Base-by-base conservation (phyloP, 2,113 vertebrate genomes). In the Dascyllus trimaculatus region DNA sequence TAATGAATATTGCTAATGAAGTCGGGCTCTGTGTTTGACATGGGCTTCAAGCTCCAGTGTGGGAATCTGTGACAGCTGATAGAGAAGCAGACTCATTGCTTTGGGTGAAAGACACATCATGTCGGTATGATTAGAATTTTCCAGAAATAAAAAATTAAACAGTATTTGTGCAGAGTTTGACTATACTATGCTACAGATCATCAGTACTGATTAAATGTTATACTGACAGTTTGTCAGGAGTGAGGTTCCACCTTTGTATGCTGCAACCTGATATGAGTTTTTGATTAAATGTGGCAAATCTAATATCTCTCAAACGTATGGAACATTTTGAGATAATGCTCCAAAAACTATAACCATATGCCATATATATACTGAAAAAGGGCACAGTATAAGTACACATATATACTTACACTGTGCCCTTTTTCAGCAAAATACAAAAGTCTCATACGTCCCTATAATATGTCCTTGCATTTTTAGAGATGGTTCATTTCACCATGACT, bases 41-140 rank as follows among this genome's bases (percentile, higher is more conserved):
- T 29, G 24, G 59, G 58, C 52, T 45, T 74, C 15, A 35, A 54
- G 63, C 43, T 56, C 60, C 71, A 63, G 35, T n/a, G 59, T 62
- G 59, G 35, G 38, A 60, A n/a, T 32, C 32, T 45, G 52, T 49
- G 63, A 58, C 73, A 70, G 53, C 58, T 35, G 52, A 63, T 26
- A n/a, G 45, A 40, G 43, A 65, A 59, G 45, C 32, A 59, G n/a
- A 57, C 29, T 40, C n/a, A 49, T 40, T 48, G 46, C 56, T 68
- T 43, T 68, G 19, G 48, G 14, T 24, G n/a, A 22, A 59, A 66
- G 60, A 21, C 46, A 51, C 35, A 68, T 45, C n/a, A 66, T n/a
- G 40, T 61, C 51, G n/a, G 40, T 48, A 21, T 65, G 40, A 38
- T 61, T 32, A 26, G 40, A 65, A 58, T 65, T 22, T 43, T 46